phyloP scores from a whole-genome alignment of 2,888 invertebrate species.

The Ceraclea dissimilis region DNA sequence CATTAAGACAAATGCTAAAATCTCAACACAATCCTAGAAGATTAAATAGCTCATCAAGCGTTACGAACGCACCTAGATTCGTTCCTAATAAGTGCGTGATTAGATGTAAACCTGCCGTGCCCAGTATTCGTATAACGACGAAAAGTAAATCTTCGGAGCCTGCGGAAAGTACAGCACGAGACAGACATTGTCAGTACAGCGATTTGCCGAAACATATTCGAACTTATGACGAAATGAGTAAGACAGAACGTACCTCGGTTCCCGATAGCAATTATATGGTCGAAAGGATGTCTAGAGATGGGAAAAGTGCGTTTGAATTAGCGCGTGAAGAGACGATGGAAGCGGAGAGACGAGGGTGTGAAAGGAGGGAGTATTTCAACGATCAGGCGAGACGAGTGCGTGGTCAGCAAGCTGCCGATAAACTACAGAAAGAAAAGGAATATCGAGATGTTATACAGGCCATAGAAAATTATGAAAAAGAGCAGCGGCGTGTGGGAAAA shows the following conservation, averaged over 20 bases:
- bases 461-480: constrained; percentile 38
- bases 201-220: not conserved
- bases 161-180: not conserved
- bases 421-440: constrained; percentile 55
- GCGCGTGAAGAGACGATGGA: constrained; percentile 17
- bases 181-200: too few species aligned
- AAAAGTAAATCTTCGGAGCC: not conserved
- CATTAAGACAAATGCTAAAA: not conserved
- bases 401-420: constrained; percentile 75
- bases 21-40: not conserved
- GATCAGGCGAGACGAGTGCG: constrained; percentile 45
- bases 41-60: too few species aligned
- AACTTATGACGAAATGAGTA: constrained; percentile 20
- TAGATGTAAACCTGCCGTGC: not conserved
- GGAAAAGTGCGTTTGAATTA: constrained; percentile 13
- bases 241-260: constrained; percentile 11
- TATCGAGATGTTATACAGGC: constrained; percentile 42
- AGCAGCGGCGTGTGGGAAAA: constrained; percentile 17
- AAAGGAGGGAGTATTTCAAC: constrained; percentile 10
- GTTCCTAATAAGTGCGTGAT: not conserved
- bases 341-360: constrained; percentile 1
- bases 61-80: not conserved
- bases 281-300: constrained; percentile 12
- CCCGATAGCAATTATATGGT: constrained; percentile 10
- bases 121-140: not conserved